These are phyloP conservation scores for Chironomus riparius DNA, from an alignment of 2,888 invertebrate species.

Conservation along the genomic window DNA sequence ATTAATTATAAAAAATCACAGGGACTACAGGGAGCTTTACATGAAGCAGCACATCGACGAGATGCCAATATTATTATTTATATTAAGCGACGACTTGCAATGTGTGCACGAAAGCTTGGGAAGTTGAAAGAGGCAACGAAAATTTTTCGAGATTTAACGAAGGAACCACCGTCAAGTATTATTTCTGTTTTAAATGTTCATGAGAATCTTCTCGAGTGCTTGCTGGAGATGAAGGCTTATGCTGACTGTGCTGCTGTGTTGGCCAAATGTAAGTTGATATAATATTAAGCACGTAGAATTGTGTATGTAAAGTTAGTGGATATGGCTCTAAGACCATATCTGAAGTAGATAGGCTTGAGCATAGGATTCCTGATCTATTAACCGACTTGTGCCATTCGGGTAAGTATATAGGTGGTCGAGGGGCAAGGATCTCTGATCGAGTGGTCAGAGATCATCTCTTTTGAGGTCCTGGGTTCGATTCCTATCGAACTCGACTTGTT, in stretches of 20 bases:
- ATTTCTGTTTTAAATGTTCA: slow-evolving; percentile 89
- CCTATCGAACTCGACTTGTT: no score
- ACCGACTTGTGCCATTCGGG: no score
- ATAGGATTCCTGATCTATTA: no score
- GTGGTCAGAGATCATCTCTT: no score
- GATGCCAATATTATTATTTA: slow-evolving; percentile 92
- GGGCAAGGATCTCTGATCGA: no score
- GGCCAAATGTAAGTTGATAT: slow-evolving; percentile 49
- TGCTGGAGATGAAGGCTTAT: slow-evolving; percentile 92
- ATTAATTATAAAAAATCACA: slow-evolving; percentile 71
- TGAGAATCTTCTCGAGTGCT: slow-evolving; percentile 91
- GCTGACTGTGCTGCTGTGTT: slow-evolving; percentile 91
- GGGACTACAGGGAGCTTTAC: slow-evolving; percentile 57
- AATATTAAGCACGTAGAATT: no score
- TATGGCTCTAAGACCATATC: no score
- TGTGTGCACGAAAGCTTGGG: slow-evolving; percentile 92
- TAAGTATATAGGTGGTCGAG: no score
- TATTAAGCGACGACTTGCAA: slow-evolving; percentile 86
- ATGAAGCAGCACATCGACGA: slow-evolving; percentile 71
- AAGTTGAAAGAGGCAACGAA: slow-evolving; percentile 92
- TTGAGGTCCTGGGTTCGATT: no score
- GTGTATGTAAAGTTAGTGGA: no score
- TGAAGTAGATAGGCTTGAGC: no score
- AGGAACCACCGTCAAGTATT: slow-evolving; percentile 84
- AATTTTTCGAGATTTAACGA: slow-evolving; percentile 91